Base-by-base conservation (phyloP, 2,113 vertebrate genomes). In the Platichthys flesus region DNA sequence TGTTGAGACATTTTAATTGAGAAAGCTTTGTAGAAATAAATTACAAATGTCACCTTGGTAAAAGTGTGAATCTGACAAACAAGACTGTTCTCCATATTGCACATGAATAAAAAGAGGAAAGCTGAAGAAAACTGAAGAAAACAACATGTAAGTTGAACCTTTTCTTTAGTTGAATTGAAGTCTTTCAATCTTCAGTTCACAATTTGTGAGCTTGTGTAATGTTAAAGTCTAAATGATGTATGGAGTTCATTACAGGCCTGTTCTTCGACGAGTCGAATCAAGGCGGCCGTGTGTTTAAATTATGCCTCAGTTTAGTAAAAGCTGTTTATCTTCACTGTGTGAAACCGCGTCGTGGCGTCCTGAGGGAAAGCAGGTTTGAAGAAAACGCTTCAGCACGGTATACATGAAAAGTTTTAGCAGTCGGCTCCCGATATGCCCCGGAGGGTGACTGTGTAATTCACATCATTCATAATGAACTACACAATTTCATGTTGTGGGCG, bases 271-370 rank as follows among this genome's bases (percentile, higher is more conserved):
- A 82, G 64, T 64, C 28, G 26, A 94, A 96, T 47, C 67, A 69
- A 72, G 40, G 35, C 73, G 20, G 26, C 16, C 2, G 91, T 94
- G 92, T 95, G 84, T 94, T 74, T 92, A 91, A 94, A 95, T 95
- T 91, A 93, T 88, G 52, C 47, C 73, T 89, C 82, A 91, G 91
- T 95, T 95, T 96, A 54, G 88, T 88, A 89, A 78, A 88, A 92
- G 80, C 71, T 96, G 93, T 96, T 96, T 96, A 94, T 94, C 95
- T 95, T 85, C 90, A 1, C 70, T 68, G 72, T 65, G 64, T 74
- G 95, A 96, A 85, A 95, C 76, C 94, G 93, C 90, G 26, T 28
- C 93, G 62, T 47, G 57, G 54, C 59, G 57, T 82, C 74, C 63
- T 51, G 28, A 72, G 62, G 63, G 51, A 74, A 31, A 31, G 45